These are phyloP conservation scores for Phengaris arion DNA, from an alignment of 2,888 invertebrate species.

Conservation along the genomic window DNA sequence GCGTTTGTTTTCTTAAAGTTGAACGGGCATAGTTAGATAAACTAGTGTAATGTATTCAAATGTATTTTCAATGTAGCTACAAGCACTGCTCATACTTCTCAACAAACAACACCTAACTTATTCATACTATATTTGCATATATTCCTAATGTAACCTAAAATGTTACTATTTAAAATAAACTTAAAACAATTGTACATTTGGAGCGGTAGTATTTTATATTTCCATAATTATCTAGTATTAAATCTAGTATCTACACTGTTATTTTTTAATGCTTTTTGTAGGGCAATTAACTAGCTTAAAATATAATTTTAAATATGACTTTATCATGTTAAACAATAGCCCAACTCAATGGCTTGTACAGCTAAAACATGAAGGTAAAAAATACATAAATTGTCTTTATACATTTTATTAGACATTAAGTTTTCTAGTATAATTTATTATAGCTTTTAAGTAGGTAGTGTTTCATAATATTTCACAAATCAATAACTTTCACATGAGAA, in stretches of 20 bases:
- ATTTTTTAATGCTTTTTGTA: no score
- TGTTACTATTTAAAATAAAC: neutral
- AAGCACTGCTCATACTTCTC: constrained; percentile 42
- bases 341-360: no score
- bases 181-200: neutral
- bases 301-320: no score
- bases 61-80: constrained; percentile 35
- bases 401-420: no score
- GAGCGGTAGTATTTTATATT: neutral
- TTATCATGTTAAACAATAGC: no score
- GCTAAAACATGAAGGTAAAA: no score
- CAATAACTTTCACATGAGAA: constrained; percentile 6
- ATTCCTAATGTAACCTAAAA: neutral
- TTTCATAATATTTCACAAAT: constrained; percentile 1
- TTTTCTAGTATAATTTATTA: neutral
- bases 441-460: constrained; percentile 1
- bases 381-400: no score
- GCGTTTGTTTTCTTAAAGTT: constrained; percentile 24
- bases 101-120: constrained; percentile 26
- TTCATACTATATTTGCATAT: constrained; percentile 13
- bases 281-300: no score
- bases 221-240: neutral
- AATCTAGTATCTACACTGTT: no score
- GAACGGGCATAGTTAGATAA: constrained; percentile 32
- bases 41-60: constrained; percentile 55